Base-by-base conservation (phyloP, 1,140 invertebrate genomes). In the Cydia amplana region DNA sequence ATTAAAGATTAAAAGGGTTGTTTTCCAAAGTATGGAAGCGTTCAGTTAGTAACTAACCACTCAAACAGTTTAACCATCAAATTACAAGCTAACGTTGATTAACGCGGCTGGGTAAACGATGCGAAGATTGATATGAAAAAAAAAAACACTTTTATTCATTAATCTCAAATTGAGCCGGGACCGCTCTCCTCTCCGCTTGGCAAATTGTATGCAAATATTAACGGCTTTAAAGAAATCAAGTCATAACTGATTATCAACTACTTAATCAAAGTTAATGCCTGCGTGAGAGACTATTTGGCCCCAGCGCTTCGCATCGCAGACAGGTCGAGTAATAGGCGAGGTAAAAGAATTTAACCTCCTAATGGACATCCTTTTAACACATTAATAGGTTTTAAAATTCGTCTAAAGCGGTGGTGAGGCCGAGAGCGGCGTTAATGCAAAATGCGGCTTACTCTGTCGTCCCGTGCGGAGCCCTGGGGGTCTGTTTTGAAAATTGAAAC, bases 361-460 rank as follows among this genome's bases (percentile, higher is more conserved):
- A 74, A 74, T 74, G 73, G 73, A 74, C 73, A 74, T 74, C 73
- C 73, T 73, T 74, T 63, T 60, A 55, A 74, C 73, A 64, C 73
- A 74, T 74, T 74, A 74, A 74, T 74, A 63, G 73, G 73, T 74
- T 74, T 74, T 74, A 64, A 74, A 74, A 74, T 74, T 63, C 73
- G 49, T 74, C 73, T 74, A 74, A 74, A 70, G 40, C 46, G 55
- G 73, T 51, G 73, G 46, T 74, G 73, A 40, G 65, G 55, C 23
- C 18, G n/a, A n/a, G 65, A 36, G 32, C 28, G 65, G 49, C 73
- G 55, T 40, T 74, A 74, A 74, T 74, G 73, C 49, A 74, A 74
- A 74, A 74, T 63, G 73, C 32, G 55, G 73, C 72, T 70, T 70
- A 70, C 28, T n/a, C 65, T 36, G 65, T 65, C 65, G 20, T n/a